Conservation (phyloP, 2,888 invertebrate species). For the Neria commutata region DNA sequence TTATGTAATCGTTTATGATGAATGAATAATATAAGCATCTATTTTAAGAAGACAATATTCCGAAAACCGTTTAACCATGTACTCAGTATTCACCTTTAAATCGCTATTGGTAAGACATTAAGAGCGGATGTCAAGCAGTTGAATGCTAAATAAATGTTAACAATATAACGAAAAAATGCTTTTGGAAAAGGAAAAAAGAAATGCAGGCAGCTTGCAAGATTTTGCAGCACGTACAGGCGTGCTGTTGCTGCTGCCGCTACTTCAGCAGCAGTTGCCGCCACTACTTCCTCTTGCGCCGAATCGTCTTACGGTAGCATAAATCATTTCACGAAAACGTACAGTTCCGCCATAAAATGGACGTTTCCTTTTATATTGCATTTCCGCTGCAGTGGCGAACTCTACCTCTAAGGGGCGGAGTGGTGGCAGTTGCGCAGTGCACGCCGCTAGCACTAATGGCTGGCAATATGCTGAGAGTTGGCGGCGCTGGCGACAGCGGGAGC, state of each 20-base stretch:
- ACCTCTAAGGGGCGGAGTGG: no score
- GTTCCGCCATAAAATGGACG: slow-evolving; percentile 56
- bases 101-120: no score
- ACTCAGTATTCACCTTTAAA: no score
- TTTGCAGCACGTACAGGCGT: background rate
- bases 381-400: background rate
- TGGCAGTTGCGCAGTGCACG: background rate
- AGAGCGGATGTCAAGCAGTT: no score
- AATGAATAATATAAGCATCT: no score
- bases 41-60: no score
- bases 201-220: background rate
- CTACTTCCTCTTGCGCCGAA: slow-evolving; percentile 20
- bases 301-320: slow-evolving; percentile 47
- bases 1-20: no score
- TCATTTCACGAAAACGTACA: slow-evolving; percentile 54
- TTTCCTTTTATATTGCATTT: slow-evolving; percentile 37
- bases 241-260: no score
- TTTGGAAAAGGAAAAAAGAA: background rate
- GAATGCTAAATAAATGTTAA: no score
- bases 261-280: slow-evolving; percentile 16
- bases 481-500: background rate
- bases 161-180: background rate
- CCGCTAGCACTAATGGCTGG: background rate
- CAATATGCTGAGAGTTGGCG: slow-evolving; percentile 3
- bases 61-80: no score